Conservation (phyloP, 2,113 vertebrate genomes). For the Psophia crepitans region DNA sequence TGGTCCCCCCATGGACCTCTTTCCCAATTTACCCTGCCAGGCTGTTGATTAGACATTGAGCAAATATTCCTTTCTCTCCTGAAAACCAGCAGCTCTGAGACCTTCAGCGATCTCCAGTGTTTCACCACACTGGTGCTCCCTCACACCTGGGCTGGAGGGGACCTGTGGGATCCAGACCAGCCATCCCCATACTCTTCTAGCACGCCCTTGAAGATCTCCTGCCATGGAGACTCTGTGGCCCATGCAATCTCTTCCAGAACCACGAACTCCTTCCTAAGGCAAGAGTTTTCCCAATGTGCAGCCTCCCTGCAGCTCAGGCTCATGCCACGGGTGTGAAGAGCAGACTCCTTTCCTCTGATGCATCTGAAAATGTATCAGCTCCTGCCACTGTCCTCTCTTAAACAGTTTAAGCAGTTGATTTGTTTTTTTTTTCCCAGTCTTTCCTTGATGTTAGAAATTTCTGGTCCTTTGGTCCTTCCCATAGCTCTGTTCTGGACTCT, state of each 20-base stretch:
- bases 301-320: neutral
- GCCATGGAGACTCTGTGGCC: neutral
- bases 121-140: neutral
- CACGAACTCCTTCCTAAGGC: neutral
- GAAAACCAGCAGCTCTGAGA: neutral
- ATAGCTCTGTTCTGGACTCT: neutral
- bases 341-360: neutral
- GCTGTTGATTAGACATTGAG: neutral
- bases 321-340: neutral
- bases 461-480: neutral
- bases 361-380: neutral
- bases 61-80: neutral
- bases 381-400: neutral
- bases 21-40: neutral
- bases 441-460: neutral
- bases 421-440: neutral
- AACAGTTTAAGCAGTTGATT: neutral
- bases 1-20: neutral
- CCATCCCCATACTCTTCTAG: rapidly evolving
- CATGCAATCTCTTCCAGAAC: neutral
- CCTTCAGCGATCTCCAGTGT: neutral
- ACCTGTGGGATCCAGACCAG: neutral
- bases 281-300: neutral
- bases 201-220: neutral
- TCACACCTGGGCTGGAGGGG: neutral